These are phyloP conservation scores for Pasiphila rectangulata DNA, from an alignment of 2,888 invertebrate species.

Conservation along the genomic window DNA sequence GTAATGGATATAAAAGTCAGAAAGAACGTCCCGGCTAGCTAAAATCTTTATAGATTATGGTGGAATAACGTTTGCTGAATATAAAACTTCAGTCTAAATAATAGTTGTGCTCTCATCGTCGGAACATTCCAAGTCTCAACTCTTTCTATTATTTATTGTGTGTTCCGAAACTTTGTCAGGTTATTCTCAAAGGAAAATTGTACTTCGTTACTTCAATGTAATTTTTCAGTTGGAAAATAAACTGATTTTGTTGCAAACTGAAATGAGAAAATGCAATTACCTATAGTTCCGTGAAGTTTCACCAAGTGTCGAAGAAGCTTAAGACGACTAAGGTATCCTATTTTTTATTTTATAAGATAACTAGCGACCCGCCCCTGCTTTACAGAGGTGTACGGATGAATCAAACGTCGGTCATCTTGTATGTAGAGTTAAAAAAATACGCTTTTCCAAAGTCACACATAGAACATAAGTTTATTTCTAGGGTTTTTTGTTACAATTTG, in stretches of 20 bases:
- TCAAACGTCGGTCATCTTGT: too few species aligned
- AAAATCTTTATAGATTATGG: conserved; percentile 14
- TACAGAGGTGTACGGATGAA: too few species aligned
- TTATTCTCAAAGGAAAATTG: conserved; percentile 64
- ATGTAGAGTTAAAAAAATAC: too few species aligned
- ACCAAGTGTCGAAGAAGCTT: conserved; percentile 45
- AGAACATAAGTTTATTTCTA: too few species aligned
- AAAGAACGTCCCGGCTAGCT: too few species aligned
- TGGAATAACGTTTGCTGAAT: conserved; percentile 9
- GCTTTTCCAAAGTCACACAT: too few species aligned
- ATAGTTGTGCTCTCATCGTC: conserved; percentile 18
- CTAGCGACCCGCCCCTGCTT: too few species aligned
- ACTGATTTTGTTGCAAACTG: conserved; percentile 76
- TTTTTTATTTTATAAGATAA: not conserved
- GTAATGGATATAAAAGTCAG: too few species aligned
- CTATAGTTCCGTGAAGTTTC: conserved; percentile 57
- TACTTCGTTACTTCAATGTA: conserved; percentile 69
- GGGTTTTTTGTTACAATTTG: too few species aligned
- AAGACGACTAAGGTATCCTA: conserved; percentile 49
- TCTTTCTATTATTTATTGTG: conserved; percentile 42
- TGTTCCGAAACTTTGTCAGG: conserved; percentile 54
- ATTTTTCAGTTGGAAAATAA: conserved; percentile 74
- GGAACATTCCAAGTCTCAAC: conserved; percentile 17
- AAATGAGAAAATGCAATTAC: conserved; percentile 70
- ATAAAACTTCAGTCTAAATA: conserved; percentile 21